Evolutionary conservation across 2,797 vertebrate genomes (phyloP).

Genomic region (Pangasius djambal): DNA sequence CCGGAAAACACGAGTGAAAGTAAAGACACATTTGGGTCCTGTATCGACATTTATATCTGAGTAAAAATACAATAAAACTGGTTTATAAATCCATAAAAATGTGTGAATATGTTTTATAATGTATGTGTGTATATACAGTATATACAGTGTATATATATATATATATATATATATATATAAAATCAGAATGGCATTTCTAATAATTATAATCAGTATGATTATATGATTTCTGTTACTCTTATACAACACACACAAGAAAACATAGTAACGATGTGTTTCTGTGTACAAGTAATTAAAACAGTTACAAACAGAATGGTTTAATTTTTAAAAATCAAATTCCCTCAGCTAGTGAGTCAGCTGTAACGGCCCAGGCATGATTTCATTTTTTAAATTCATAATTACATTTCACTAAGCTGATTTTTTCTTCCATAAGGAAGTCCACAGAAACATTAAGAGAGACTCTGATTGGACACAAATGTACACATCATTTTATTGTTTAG

Average conservation of each 20-base stretch:
- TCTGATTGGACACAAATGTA: background rate
- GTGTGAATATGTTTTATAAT: no score
- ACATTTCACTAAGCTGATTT: background rate
- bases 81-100: no score
- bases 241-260: background rate
- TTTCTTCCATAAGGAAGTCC: background rate
- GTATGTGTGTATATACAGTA: no score
- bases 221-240: background rate
- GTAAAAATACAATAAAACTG: background rate
- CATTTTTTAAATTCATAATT: background rate
- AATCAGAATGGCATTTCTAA: no score
- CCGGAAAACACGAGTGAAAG: background rate
- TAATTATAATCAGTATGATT: background rate
- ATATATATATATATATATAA: no score
- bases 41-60: background rate
- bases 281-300: background rate
- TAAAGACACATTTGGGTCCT: background rate
- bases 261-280: background rate
- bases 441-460: background rate
- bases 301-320: background rate
- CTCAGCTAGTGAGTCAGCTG: background rate
- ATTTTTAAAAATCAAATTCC: background rate
- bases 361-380: background rate
- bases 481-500: background rate
- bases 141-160: no score